Evolutionary conservation across 2,888 invertebrate species (phyloP).

Genomic region (Phasia obesa): DNA sequence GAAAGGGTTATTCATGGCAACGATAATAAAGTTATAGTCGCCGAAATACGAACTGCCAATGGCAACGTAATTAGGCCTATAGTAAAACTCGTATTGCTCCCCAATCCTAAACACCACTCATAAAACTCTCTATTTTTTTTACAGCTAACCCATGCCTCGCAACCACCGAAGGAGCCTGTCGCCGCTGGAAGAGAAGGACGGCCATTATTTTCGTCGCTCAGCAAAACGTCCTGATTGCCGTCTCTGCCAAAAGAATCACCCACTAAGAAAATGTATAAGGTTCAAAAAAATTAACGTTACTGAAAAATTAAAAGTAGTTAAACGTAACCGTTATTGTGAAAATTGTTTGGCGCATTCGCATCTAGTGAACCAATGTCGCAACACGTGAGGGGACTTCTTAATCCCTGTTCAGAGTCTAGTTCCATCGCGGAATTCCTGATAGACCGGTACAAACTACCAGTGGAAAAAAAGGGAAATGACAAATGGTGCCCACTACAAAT

Average conservation of each 20-base stretch:
- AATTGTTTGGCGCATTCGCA: conserved; percentile 1
- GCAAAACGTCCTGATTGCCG: neutral
- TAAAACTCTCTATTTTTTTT: neutral
- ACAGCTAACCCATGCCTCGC: neutral
- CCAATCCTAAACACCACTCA: neutral
- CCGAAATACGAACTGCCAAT: neutral
- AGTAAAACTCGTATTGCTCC: neutral
- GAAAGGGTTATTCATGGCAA: neutral
- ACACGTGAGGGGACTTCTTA: neutral
- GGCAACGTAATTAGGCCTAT: neutral
- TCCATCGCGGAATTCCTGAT: neutral
- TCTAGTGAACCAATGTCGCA: neutral
- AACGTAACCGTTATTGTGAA: neutral
- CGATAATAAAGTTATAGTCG: neutral
- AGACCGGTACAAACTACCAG: neutral
- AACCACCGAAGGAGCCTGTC: neutral
- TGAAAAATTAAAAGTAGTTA: neutral
- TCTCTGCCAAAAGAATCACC: neutral
- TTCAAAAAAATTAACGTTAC: neutral
- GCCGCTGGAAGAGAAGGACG: neutral
- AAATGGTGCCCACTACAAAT: neutral
- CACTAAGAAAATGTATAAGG: neutral
- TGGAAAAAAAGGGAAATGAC: neutral
- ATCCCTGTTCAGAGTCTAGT: neutral
- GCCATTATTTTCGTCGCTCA: neutral